Evolutionary conservation across 2,797 vertebrate species (phyloP), one percentile per base, ranked within the genome.

Genomic region (Apogon hyalosoma): DNA sequence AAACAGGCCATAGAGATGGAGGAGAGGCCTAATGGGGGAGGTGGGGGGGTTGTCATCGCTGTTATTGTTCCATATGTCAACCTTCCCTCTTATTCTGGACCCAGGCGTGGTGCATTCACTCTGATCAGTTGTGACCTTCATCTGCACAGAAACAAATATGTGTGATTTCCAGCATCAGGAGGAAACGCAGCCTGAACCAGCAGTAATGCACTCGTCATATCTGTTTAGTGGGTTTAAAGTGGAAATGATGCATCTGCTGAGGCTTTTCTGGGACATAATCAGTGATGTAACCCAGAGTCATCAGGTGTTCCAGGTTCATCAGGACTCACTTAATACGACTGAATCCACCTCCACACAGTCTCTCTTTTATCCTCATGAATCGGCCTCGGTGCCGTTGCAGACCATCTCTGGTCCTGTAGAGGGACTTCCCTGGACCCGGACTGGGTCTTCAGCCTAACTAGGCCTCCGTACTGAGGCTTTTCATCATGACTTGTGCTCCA

Each of bases 41-140:
- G 75, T 39, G 63, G 39, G 68, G 31, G 36, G 75, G 80, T 81
- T 86, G 81, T 85, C 70, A 88, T 89, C 75, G 77, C 65, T 88
- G 82, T 90, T 87, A 83, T 89, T 86, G 78, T 89, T 86, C 85
- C 83, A 82, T 78, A 85, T 77, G 86, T 89, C 87, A 88, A 54
- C 73, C 60, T 33, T 62, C 70, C 59, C 69, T 67, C 49, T 81
- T 58, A 57, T 76, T 79, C 64, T 69, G 52, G 53, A 53, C 68
- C 48, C 61, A 81, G 82, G 50, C 60, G 62, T 59, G 21, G 21
- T 24, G 21, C 21, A 2, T 24, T 4, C 68, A 41, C 67, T 45
- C 46, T 69, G 75, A 87, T 82, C 72, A 75, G 77, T 71, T 69
- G 64, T 82, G 80, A 87, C 79, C 83, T 74, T 88, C 74, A 77